Percentiles rank a stretch among this genome's conserved stretches.
These are phyloP conservation scores for Drosophila sucinea DNA, from an alignment of 1,140 invertebrate genomes.

Conservation along the genomic window DNA sequence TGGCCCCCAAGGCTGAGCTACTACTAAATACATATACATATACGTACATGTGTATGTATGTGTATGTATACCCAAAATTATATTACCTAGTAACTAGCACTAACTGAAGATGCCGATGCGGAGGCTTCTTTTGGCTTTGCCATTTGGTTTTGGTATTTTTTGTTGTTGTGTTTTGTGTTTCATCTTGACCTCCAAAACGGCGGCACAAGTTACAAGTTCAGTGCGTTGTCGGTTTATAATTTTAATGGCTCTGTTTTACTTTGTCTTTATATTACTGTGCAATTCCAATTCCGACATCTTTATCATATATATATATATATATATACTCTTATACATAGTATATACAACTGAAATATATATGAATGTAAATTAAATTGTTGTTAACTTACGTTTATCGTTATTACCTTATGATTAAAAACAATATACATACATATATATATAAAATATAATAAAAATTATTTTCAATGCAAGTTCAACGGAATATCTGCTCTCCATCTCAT, in stretches of 20 bases:
- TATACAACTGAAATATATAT: conserved; percentile 21
- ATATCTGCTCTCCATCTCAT: conserved; percentile 26
- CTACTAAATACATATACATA: conserved; percentile 23
- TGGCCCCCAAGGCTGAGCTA: conserved; percentile 64
- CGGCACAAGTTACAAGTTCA: conserved; percentile 46
- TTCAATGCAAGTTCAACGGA: conserved; percentile 64
- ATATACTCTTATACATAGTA: conserved; percentile 15
- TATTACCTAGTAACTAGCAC: conserved; percentile 47
- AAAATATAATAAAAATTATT: conserved; percentile 61
- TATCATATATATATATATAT: conserved; percentile 37
- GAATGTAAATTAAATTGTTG: conserved; percentile 79
- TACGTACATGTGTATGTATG: conserved; percentile 4
- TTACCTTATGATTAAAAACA: conserved; percentile 72
- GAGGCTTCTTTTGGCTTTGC: conserved; percentile 26
- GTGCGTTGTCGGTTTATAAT: conserved; percentile 27
- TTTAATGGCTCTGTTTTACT: conserved; percentile 36
- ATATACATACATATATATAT: conserved; percentile 50
- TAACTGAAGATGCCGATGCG: conserved; percentile 35
- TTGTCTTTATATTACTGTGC: neutral
- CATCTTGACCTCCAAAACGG: conserved; percentile 40
- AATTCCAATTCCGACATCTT: conserved; percentile 1
- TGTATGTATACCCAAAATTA: conserved; percentile 30
- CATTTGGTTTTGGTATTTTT: conserved; percentile 24
- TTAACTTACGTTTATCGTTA: conserved; percentile 70
- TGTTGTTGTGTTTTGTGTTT: conserved; percentile 3